Base-by-base conservation (phyloP, 2,888 invertebrate genomes). In the Temnothorax unifasciatus region DNA sequence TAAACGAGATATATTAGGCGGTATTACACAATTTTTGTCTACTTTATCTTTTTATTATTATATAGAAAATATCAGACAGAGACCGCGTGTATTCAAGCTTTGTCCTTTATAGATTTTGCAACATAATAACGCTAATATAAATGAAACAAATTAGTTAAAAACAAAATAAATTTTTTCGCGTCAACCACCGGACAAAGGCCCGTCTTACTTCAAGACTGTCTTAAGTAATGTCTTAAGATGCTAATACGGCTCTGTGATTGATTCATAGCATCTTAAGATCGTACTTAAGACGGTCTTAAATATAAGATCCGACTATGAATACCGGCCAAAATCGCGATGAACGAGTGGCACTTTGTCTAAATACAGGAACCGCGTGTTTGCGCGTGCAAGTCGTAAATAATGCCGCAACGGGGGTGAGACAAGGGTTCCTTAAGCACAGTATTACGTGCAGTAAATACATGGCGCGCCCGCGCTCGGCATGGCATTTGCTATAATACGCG, bases 361-460 rank as follows among this genome's bases (percentile, higher is more conserved):
- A 81, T 73, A 81, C 57, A 79, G 34, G 34, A 59, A 73, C 29
- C 77, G 54, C 25, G 68, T 54, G 66, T 44, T 50, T 13, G 66
- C 79, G 47, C 59, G 73, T 61, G 59, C 71, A 25, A 38, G 73
- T 25, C 59, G n/a, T 81, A 81, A 81, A 69, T 82, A 54, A 69
- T 50, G 63, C 41, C 25, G 52, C 66, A 54, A 82, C 50, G 50
- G 29, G 25, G 38, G 52, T n/a, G 41, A 15, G 25, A 50, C 8
- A 29, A 21, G 66, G 34, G 83, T 85, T 85, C 61, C 86, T 85
- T 75, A 50, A 85, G 64, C 52, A 87, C 68, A 54, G 74, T 47
- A 84, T 84, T 86, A 83, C 73, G 77, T 54, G 66, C 86, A 38
- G 63, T 82, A 76, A 77, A 82, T 82, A 82, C 64, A 52, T 63